Base-by-base conservation (phyloP, 2,888 invertebrate species). In the Pristionchus exspectatus region DNA sequence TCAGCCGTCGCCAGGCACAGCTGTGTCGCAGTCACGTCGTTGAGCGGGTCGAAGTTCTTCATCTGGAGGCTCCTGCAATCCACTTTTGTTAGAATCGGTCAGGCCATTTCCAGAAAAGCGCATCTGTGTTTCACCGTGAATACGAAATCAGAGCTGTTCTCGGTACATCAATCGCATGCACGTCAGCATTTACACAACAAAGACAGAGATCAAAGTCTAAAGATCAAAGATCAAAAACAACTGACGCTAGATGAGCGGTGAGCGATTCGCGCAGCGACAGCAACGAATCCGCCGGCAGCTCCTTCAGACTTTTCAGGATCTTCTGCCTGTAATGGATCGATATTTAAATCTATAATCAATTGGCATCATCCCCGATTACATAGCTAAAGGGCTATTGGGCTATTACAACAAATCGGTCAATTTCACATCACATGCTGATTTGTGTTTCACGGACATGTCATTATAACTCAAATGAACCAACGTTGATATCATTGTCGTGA, bases 1-100 rank as follows among this genome's bases (percentile, higher is more conserved):
- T 99, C 98, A 30, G 98, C 98, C 84, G 99, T 96, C 0, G 98
- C 98, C 90, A 99, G 96, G 94, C 98, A 97, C 88, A 99, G 96
- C 96, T 97, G 95, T 0, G 98, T 98, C 33, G 98, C 97, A 92
- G 98, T 98, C 30, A 97, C 97, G 87, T 92, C 93, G 16, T 91
- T 90, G 88, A 91, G 90, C n/a, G 90, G 90, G 44, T 93, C 92
- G 63, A 91, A 91, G 12, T 91, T 90, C 0, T 84, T 33, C 30
- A 90, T 90, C 50, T 91, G 91, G 88, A 91, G 90, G 74, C 74
- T 97, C 88, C 97, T 97, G 93, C 33, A 74, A 66, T 0, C 1
- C 21, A 24, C 21, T n/a, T 50, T 10, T 4, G 14, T 56, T 21
- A 27, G 18, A 12, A 84, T 84, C 38, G 16, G 9, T 27, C 21